Evolutionary conservation across 64 coral and sea anemone genomes (phyloP).

Genomic region (Orbicella faveolata): DNA sequence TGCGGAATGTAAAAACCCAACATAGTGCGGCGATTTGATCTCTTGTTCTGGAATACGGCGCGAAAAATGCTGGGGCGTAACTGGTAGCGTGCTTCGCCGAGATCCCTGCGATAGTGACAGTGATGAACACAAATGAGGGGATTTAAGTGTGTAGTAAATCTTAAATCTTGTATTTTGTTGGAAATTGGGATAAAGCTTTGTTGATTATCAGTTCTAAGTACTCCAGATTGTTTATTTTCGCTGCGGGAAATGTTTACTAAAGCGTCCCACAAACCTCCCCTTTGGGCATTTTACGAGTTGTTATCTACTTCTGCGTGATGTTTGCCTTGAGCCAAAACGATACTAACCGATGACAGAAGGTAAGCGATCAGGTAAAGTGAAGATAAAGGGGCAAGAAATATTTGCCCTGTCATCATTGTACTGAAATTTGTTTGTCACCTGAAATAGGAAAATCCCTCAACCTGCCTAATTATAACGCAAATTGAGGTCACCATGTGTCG

Average conservation of each 20-base stretch:
- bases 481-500: no score
- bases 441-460: background rate
- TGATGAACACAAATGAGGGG: background rate
- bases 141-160: background rate
- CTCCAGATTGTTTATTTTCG: background rate
- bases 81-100: background rate
- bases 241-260: slow-evolving; percentile 5
- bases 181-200: background rate
- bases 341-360: background rate
- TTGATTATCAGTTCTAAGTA: background rate
- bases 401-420: background rate
- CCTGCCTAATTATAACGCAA: no score
- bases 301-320: background rate
- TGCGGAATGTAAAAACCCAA: background rate
- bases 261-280: background rate
- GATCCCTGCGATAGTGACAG: background rate
- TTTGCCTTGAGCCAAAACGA: slow-evolving; percentile 2
- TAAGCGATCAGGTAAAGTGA: background rate
- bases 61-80: background rate
- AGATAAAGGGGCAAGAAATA: background rate
- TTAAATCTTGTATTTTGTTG: background rate
- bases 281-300: background rate
- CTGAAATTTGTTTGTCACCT: background rate
- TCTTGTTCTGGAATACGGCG: background rate
- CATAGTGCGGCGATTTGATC: slow-evolving; percentile 9